These are phyloP conservation scores for Rhadinocentrus ornatus DNA, from an alignment of 2,797 vertebrate species.

Conservation along the genomic window DNA sequence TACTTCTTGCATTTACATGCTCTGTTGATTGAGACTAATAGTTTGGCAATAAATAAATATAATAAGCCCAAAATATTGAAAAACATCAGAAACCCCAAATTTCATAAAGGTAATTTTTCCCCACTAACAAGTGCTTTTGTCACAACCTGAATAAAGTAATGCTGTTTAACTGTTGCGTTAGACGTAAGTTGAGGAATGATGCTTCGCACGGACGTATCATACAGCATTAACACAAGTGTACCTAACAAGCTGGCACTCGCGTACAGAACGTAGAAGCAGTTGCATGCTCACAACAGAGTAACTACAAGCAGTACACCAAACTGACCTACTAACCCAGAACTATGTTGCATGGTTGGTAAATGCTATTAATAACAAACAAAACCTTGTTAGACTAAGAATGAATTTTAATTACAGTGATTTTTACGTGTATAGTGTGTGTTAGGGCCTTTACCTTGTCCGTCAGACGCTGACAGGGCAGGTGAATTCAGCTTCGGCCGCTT, in stretches of 20 bases:
- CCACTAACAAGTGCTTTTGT: background rate
- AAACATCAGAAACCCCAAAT: background rate
- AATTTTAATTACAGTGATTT: background rate
- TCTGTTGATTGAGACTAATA: too few relatives aligned
- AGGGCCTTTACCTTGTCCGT: conserved; percentile 92
- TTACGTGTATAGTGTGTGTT: conserved; percentile 24
- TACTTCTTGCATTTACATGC: background rate
- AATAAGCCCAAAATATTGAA: background rate
- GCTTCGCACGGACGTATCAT: background rate
- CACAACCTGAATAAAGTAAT: background rate
- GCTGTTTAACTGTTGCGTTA: background rate
- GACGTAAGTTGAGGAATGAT: background rate
- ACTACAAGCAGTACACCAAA: background rate
- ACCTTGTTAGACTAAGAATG: background rate
- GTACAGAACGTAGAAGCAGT: background rate
- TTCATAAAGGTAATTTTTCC: background rate
- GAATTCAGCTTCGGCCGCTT: conserved; percentile 97
- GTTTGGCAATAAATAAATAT: background rate
- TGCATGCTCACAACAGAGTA: conserved; percentile 6
- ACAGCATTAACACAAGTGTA: background rate
- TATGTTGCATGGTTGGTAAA: background rate
- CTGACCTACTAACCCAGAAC: background rate
- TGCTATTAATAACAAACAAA: fast-evolving
- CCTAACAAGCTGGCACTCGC: background rate
- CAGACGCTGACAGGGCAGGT: conserved; percentile 91